phyloP scores from a whole-genome alignment of 2,113 vertebrate genomes.

The Podarcis raffonei region DNA sequence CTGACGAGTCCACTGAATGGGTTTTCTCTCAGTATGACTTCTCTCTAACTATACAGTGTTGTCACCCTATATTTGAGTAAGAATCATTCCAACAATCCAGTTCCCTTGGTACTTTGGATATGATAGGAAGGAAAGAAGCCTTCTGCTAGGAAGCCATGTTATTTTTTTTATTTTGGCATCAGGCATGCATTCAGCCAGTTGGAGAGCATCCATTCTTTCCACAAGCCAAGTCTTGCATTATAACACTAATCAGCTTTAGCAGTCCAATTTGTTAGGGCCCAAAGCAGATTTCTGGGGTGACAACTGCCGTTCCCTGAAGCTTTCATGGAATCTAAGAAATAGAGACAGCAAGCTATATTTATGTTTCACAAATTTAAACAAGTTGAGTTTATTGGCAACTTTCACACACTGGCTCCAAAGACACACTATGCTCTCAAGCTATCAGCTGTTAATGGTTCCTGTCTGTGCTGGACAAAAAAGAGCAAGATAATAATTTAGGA shows the following conservation, averaged over 20 bases:
- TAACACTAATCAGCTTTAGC: conserved; percentile 27
- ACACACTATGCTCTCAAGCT: not conserved
- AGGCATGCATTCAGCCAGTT: not conserved
- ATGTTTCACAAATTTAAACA: conserved; percentile 3
- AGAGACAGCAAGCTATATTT: not conserved
- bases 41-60: too few species aligned
- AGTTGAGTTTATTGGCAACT: not conserved
- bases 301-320: conserved; percentile 8
- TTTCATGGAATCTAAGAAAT: conserved; percentile 6
- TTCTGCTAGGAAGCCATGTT: not conserved
- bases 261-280: conserved; percentile 19
- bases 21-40: too few species aligned
- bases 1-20: too few species aligned
- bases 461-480: not conserved
- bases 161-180: conserved; percentile 6
- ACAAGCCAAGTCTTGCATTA: conserved; percentile 2
- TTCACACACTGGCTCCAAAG: conserved; percentile 1
- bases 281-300: not conserved
- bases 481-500: not conserved
- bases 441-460: not conserved
- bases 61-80: not conserved
- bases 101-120: not conserved
- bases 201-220: conserved; percentile 1
- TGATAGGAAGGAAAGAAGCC: not conserved
- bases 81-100: not conserved